Evolutionary conservation across 2,888 invertebrate species (phyloP), one percentile per base, ranked within the genome.

Genomic region (Trichogramma evanescens): DNA sequence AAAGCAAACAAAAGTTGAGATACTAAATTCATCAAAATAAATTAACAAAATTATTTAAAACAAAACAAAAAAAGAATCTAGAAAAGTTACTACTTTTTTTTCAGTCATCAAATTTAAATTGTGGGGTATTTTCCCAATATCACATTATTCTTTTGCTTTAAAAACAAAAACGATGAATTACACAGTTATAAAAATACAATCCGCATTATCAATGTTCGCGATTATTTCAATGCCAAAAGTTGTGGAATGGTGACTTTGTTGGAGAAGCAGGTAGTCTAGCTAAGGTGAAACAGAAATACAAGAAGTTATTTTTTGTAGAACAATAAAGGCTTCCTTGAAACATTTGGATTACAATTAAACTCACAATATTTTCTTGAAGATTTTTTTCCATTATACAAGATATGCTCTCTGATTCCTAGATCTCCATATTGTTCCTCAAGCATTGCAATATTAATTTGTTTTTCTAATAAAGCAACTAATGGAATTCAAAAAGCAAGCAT

Each of bases 371-470:
- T 62, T 54, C 62, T 62, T 53, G 58, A 62, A 26, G 48, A 4
- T 55, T 60, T 64, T 59, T 62, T 62, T 54, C 44, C 45, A 49
- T 50, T 53, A 40, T 61, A 48, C 48, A 43, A 60, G 10, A 46
- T 48, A 48, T 58, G 56, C 39, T 62, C 62, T 55, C 48, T 60
- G 44, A 64, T 58, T 45, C 58, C 58, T 56, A 64, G 62, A 53
- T 60, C 59, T 56, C 58, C 61, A 42, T 60, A 45, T 54, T 64
- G 57, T 50, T 64, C 58, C 56, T 64, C 62, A 46, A 64, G 56
- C 62, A 59, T 60, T 26, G 55, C 60, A 56, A 62, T 45, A 45
- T 64, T 64, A 56, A 62, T 58, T 62, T 64, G 59, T 58, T 59
- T 62, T 56, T 59, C 61, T 53, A 61, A 56, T 38, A 63, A 46